Conservation (phyloP, 2,113 vertebrate species). For the Laterallus jamaicensis region DNA sequence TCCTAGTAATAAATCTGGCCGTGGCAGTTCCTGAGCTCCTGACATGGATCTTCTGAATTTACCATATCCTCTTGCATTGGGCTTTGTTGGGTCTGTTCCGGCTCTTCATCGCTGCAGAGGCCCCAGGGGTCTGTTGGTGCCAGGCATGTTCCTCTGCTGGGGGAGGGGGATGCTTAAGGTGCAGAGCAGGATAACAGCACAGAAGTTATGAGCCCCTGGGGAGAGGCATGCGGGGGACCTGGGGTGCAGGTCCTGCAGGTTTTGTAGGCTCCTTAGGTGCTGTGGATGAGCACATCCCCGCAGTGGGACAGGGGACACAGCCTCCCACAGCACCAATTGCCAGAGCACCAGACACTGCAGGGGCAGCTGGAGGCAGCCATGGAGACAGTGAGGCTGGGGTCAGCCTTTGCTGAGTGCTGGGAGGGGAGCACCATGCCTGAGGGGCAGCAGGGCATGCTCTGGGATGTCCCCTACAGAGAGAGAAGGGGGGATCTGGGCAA, state of each 20-base stretch:
- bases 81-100: neutral
- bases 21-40: neutral
- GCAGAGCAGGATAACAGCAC: neutral
- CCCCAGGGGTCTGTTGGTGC: neutral
- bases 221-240: neutral
- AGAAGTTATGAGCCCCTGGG: neutral
- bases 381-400: neutral
- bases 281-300: fast-evolving
- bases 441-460: fast-evolving
- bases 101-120: neutral
- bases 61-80: neutral
- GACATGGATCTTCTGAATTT: neutral
- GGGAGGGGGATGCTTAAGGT: neutral
- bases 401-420: neutral
- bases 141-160: neutral
- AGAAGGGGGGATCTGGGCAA: neutral
- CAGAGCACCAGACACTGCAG: fast-evolving
- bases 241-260: fast-evolving
- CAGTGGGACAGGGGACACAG: neutral
- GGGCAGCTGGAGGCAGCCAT: neutral
- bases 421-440: neutral
- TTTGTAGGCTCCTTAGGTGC: neutral
- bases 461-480: neutral
- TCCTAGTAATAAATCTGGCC: neutral
- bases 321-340: fast-evolving